Evolutionary conservation across 2,888 invertebrate species (phyloP).

Genomic region (Netelia melanura): DNA sequence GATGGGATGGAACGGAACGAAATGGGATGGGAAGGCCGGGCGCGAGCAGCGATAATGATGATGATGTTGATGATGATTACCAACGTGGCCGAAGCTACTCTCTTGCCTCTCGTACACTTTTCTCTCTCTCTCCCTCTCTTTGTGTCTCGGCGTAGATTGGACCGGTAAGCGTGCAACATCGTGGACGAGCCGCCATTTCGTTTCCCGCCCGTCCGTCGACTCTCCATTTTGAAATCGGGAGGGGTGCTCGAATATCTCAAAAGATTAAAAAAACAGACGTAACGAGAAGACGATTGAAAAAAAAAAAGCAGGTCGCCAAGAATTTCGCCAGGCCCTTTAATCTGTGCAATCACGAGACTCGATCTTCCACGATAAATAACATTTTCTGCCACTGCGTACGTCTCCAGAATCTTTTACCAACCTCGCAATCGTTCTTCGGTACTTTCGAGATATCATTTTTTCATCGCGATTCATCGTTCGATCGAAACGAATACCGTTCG

Average conservation of each 20-base stretch:
- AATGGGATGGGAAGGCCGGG: constrained; percentile 70
- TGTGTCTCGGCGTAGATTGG: constrained; percentile 57
- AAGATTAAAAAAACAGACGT: constrained; percentile 32
- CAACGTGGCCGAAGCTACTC: constrained; percentile 76
- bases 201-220: constrained; percentile 31
- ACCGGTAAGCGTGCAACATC: constrained; percentile 38
- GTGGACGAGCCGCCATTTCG: constrained; percentile 45
- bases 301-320: constrained; percentile 30
- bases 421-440: constrained; percentile 13
- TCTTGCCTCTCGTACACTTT: neutral
- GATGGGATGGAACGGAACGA: constrained; percentile 76
- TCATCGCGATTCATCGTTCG: constrained; percentile 29
- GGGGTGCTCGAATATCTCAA: constrained; percentile 2
- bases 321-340: constrained; percentile 48
- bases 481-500: constrained; percentile 10
- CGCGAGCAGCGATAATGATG: constrained; percentile 77
- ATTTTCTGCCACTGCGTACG: constrained; percentile 29
- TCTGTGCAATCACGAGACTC: constrained; percentile 50
- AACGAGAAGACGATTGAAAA: constrained; percentile 44
- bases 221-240: constrained; percentile 50
- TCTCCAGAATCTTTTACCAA: neutral
- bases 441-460: constrained; percentile 14
- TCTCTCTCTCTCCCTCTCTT: constrained; percentile 14
- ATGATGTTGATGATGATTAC: constrained; percentile 84
- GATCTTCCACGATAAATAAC: constrained; percentile 54